These are phyloP conservation scores for Zoanthus solanderi DNA, from an alignment of 92 coral and sea anemone species.

Conservation along the genomic window DNA sequence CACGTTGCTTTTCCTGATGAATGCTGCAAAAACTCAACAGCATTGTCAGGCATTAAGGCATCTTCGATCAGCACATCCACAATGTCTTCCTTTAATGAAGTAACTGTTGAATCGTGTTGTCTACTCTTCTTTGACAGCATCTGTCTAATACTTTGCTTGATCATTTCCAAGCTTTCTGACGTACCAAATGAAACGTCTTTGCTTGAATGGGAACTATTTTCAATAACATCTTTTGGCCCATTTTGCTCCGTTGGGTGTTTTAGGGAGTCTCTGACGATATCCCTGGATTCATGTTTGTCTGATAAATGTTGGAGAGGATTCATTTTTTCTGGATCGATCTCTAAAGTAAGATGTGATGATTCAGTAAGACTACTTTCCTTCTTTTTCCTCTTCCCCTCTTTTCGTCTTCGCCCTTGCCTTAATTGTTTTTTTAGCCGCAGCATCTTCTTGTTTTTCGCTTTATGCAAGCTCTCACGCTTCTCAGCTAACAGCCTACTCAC, in stretches of 20 bases:
- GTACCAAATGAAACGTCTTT: not conserved
- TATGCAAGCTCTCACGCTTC: slow-evolving; percentile 8
- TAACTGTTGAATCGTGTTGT: not conserved
- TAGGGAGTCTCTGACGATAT: not conserved
- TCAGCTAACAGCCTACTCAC: slow-evolving; percentile 36
- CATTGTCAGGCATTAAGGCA: not conserved
- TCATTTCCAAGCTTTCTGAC: not conserved
- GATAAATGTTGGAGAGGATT: not conserved
- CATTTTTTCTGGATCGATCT: not conserved
- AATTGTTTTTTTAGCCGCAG: not conserved
- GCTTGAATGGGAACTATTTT: not conserved
- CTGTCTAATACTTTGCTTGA: not conserved
- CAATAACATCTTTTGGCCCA: not conserved
- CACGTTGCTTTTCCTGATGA: not conserved
- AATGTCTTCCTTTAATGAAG: not conserved
- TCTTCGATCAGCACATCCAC: not conserved
- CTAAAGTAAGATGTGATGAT: not conserved
- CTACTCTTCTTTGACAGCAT: not conserved
- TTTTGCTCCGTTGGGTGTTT: not conserved
- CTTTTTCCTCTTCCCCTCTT: slow-evolving; percentile 11
- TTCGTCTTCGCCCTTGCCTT: slow-evolving; percentile 5
- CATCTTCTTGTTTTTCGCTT: slow-evolving; percentile 25
- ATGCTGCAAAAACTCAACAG: not conserved
- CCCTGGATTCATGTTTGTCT: not conserved
- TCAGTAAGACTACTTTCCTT: not conserved